Conservation (phyloP, 1,140 invertebrate species). For the Achroia grisella region DNA sequence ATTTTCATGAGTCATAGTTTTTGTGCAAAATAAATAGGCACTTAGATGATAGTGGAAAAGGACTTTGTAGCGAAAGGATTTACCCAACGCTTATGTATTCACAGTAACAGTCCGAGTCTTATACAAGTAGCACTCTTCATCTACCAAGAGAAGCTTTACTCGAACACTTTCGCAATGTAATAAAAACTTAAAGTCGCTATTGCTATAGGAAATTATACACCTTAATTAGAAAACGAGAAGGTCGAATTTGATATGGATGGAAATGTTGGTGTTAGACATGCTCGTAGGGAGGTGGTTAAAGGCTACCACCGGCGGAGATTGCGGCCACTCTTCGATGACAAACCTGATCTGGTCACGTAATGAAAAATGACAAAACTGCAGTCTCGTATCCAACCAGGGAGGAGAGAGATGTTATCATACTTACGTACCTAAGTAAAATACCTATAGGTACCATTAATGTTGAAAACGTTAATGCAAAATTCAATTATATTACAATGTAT, state of each 20-base stretch:
- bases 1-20: too few species aligned
- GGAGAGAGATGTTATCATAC: too few species aligned
- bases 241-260: constrained; percentile 1
- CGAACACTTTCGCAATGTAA: constrained; percentile 6
- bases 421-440: too few species aligned
- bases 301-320: constrained; percentile 26
- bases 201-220: neutral
- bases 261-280: neutral
- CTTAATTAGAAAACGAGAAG: constrained; percentile 1
- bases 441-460: too few species aligned
- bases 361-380: constrained; percentile 74
- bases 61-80: constrained; percentile 14
- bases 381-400: too few species aligned
- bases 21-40: constrained; percentile 7
- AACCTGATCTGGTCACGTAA: constrained; percentile 75
- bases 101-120: constrained; percentile 35
- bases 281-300: constrained; percentile 15
- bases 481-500: too few species aligned
- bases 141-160: constrained; percentile 38
- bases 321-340: constrained; percentile 34
- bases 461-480: too few species aligned
- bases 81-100: constrained; percentile 37
- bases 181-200: constrained; percentile 7
- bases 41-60: neutral
- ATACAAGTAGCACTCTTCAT: constrained; percentile 32